These are phyloP conservation scores for Papilio demoleus DNA, from an alignment of 2,888 invertebrate species.

Conservation along the genomic window DNA sequence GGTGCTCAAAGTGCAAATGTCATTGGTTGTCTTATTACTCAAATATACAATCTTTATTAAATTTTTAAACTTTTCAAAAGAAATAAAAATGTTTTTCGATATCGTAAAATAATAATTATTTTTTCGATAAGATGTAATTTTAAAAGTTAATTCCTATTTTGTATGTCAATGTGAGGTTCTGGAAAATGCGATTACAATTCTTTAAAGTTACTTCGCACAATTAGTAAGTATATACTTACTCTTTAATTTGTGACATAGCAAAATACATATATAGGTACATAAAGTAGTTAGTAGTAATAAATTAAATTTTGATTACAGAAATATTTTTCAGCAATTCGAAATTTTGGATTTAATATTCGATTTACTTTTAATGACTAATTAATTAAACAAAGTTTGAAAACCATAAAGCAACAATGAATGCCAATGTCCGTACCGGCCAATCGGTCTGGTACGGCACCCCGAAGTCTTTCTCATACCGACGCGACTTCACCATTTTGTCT, in stretches of 20 bases:
- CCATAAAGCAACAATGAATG: conserved; percentile 52
- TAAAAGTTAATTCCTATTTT: neutral
- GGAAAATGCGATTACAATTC: no score
- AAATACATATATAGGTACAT: no score
- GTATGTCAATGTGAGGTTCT: neutral
- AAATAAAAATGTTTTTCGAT: neutral
- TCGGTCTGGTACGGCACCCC: conserved; percentile 66
- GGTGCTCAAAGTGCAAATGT: conserved; percentile 55
- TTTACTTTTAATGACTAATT: conserved; percentile 29
- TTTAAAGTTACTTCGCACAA: no score
- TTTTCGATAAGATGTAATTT: neutral
- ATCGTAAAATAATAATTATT: neutral
- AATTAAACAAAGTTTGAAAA: conserved; percentile 60
- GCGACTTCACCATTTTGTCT: conserved; percentile 76
- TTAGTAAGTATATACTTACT: no score
- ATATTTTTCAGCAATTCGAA: no score
- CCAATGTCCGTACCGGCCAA: conserved; percentile 59
- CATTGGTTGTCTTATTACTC: conserved; percentile 32
- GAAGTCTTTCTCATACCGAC: conserved; percentile 65
- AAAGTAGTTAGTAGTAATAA: no score
- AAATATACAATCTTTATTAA: conserved; percentile 1
- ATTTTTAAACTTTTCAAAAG: neutral
- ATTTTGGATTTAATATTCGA: no score
- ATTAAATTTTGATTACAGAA: no score
- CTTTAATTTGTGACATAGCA: no score